Percentiles rank a stretch among this genome's conserved stretches.
These are phyloP conservation scores for Villa cingulata DNA, from an alignment of 2,888 invertebrate genomes.

Conservation along the genomic window DNA sequence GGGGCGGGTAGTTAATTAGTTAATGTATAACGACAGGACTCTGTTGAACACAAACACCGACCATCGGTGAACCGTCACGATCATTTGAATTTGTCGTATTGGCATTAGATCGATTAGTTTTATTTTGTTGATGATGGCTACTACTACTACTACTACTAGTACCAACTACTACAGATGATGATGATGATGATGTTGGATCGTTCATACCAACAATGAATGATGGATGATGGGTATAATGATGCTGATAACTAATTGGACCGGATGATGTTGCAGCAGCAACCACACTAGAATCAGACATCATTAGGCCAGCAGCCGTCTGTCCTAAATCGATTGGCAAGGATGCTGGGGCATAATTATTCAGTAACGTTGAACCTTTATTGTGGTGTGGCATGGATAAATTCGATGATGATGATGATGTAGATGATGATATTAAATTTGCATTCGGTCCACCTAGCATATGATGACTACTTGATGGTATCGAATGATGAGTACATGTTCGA, in stretches of 20 bases:
- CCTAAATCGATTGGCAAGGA: slow-evolving; percentile 33
- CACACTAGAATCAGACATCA: slow-evolving; percentile 33
- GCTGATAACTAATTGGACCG: slow-evolving; percentile 15
- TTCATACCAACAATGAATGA: slow-evolving; percentile 10
- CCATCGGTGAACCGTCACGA: slow-evolving; percentile 66
- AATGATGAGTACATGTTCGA: slow-evolving; percentile 4
- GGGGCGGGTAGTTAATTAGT: too few species aligned
- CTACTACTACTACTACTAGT: slow-evolving; percentile 10
- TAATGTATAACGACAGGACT: slow-evolving; percentile 83
- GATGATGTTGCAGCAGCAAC: slow-evolving; percentile 25
- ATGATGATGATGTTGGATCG: slow-evolving; percentile 5
- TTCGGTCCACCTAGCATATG: background rate
- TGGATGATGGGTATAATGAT: slow-evolving; percentile 14
- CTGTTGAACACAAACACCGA: slow-evolving; percentile 81
- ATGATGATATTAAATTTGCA: slow-evolving; percentile 4
- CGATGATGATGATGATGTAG: slow-evolving; percentile 14
- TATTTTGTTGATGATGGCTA: slow-evolving; percentile 1
- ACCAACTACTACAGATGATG: too few species aligned
- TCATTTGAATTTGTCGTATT: slow-evolving; percentile 29
- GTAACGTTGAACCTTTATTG: slow-evolving; percentile 11
- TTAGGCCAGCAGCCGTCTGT: slow-evolving; percentile 30
- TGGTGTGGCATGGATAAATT: slow-evolving; percentile 13
- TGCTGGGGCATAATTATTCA: slow-evolving; percentile 30
- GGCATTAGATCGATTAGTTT: slow-evolving; percentile 9
- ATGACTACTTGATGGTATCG: background rate